These are phyloP conservation scores for Smittia sp. DNA, from an alignment of 2,888 invertebrate species.

Conservation along the genomic window DNA sequence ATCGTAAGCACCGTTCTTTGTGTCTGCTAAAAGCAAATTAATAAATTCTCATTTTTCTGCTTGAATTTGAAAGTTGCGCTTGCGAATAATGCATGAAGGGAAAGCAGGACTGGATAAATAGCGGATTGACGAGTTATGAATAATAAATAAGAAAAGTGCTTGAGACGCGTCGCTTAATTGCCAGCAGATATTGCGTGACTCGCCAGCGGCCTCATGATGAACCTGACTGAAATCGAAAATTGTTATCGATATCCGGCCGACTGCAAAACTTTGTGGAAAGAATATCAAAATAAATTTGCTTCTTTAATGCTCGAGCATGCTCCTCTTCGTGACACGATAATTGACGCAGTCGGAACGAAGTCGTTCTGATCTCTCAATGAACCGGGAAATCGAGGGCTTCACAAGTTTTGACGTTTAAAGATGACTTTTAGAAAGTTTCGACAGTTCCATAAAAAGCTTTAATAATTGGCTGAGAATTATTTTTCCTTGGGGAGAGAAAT, in stretches of 20 bases:
- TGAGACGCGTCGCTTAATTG: not conserved
- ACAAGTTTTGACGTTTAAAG: constrained; percentile 33
- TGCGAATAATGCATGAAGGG: not conserved
- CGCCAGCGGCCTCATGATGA: not conserved
- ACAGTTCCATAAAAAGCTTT: constrained; percentile 8
- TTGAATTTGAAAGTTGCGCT: not conserved
- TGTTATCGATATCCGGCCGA: not conserved
- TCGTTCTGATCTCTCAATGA: constrained; percentile 16
- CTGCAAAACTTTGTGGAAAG: not conserved
- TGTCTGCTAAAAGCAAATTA: not conserved
- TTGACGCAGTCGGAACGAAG: not conserved
- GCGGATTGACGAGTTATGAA: constrained; percentile 4
- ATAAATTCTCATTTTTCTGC: not conserved
- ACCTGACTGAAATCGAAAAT: constrained; percentile 9
- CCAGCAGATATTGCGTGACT: constrained; percentile 15
- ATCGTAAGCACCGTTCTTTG: not conserved
- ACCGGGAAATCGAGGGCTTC: constrained; percentile 15
- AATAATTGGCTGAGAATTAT: constrained; percentile 21
- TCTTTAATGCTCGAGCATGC: not conserved
- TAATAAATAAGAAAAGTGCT: not conserved
- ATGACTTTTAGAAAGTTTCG: constrained; percentile 35
- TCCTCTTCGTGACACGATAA: not conserved
- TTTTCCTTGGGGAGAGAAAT: not conserved
- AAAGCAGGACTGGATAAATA: not conserved
- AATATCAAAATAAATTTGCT: not conserved